Evolutionary conservation across 2,888 invertebrate species (phyloP), one percentile per base, ranked within the genome.

Genomic region (Cryptosula pallasiana): DNA sequence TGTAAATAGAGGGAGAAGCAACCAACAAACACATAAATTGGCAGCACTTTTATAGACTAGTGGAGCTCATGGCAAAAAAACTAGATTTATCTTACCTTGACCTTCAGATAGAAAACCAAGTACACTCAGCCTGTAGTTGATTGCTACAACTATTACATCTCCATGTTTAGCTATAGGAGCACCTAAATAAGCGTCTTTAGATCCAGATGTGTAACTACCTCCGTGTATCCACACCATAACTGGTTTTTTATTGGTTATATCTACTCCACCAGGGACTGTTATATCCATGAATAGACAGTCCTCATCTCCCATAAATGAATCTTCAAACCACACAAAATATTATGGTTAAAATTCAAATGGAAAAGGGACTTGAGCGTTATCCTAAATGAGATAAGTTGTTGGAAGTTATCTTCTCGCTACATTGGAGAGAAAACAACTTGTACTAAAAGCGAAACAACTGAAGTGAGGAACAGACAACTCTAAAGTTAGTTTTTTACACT

Each of bases 241-340:
- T 27, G 63, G 29, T 34, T 63, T 63, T 32, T 63, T 63, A 63
- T 20, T 27, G 13, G 25, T 27, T 63, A 32, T 27, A 25, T 63
- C 25, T 3, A 63, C 63, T 16, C 63, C 63, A 29, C 63, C 63
- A 63, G 63, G 63, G 32, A 63, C 63, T 32, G 63, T 63, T 9
- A 63, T 63, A n/a, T 63, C 63, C 63, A 63, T 63, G 27, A 63
- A 63, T 16, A 63, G 63, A 63, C 63, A 63, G 34, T 63, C 63
- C 27, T 63, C 63, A 32, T 63, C 63, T 3, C 63, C 63, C 25
- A 9, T 32, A 5, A 29, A 63, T n/a, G 25, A 16, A 9, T 63
- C n/a, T n/a, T n/a, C n/a, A n/a, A n/a, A n/a, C n/a, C n/a, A n/a
- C n/a, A n/a, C n/a, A n/a, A n/a, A n/a, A n/a, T n/a, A n/a, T n/a